Evolutionary conservation across 2,113 vertebrate species (phyloP).

Genomic region (Zosterops pallidus): DNA sequence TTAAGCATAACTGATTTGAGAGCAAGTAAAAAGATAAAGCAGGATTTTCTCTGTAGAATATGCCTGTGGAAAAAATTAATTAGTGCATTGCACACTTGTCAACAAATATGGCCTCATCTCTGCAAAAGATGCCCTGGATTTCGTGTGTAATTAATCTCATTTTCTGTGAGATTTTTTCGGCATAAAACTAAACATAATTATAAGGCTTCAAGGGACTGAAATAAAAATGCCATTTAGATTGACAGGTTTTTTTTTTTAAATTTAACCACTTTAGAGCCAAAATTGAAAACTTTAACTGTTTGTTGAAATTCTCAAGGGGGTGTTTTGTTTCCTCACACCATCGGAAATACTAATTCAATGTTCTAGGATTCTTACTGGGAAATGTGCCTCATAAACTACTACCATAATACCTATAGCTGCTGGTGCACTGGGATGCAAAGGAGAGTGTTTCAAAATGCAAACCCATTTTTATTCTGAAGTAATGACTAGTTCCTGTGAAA

Average conservation of each 20-base stretch:
- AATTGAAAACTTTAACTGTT: background rate
- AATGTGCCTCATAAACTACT: background rate
- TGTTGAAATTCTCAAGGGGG: background rate
- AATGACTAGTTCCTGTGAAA: background rate
- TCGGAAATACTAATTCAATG: background rate
- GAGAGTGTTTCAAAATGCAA: background rate
- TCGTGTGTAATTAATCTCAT: background rate
- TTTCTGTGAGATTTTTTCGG: background rate
- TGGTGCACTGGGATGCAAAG: background rate
- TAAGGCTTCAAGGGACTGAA: background rate
- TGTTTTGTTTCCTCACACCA: background rate
- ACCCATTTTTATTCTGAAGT: background rate
- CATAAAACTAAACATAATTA: background rate
- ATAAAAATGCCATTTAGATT: background rate
- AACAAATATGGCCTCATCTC: background rate
- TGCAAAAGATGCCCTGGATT: background rate
- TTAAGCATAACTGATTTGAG: background rate
- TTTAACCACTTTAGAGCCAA: background rate
- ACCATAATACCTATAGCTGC: background rate
- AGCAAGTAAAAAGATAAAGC: background rate
- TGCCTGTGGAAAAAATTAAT: background rate
- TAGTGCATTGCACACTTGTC: background rate
- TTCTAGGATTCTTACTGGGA: background rate
- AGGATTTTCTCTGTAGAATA: background rate
- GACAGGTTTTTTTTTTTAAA: background rate